phyloP scores from a whole-genome alignment of 1,140 invertebrate species.

The Glossosoma conforme region DNA sequence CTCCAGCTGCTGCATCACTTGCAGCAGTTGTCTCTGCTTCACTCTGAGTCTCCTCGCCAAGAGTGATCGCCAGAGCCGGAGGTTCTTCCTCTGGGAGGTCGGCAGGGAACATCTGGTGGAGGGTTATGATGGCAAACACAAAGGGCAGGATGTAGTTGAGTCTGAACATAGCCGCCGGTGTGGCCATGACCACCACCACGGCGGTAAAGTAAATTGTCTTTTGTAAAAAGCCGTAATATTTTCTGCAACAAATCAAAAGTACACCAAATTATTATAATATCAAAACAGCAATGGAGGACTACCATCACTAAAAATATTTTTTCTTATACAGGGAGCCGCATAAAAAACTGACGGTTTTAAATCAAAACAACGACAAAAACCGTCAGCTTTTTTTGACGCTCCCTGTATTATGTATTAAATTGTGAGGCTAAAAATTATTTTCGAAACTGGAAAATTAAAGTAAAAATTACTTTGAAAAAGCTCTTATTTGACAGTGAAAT shows the following conservation, averaged over 20 bases:
- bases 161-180: constrained; percentile 51
- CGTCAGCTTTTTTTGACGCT: neutral
- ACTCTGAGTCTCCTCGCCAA: neutral
- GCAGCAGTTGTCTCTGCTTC: neutral
- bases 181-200: constrained; percentile 48
- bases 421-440: neutral
- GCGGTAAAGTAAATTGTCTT: constrained; percentile 48
- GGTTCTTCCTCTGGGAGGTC: neutral
- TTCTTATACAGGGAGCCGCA: no score
- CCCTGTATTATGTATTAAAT: neutral
- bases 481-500: no score
- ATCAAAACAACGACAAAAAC: no score
- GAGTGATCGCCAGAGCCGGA: neutral
- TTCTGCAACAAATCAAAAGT: constrained; percentile 39
- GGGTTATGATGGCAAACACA: constrained; percentile 48
- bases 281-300: no score
- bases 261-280: neutral
- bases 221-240: constrained; percentile 44
- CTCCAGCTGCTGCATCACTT: neutral
- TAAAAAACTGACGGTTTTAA: no score
- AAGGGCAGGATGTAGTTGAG: constrained; percentile 53
- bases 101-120: constrained; percentile 37
- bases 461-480: no score
- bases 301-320: no score
- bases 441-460: neutral